Conservation (phyloP, 2,888 invertebrate genomes). For the Drosophila mettleri region DNA sequence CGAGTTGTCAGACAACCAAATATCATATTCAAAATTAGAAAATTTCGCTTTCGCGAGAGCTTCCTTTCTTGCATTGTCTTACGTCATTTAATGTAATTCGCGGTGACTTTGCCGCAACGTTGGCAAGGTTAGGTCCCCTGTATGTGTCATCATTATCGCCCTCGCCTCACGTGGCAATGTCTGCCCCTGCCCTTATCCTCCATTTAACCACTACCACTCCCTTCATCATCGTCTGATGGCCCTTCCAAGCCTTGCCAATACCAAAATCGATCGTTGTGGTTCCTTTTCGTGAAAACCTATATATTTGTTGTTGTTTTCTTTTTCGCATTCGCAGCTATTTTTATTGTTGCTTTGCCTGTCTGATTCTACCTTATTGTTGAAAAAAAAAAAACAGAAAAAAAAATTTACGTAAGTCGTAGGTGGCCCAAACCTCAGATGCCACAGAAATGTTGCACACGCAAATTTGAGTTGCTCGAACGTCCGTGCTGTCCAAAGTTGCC, state of each 20-base stretch:
- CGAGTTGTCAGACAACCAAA: conserved; percentile 13
- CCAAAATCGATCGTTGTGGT: conserved; percentile 76
- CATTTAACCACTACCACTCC: neutral
- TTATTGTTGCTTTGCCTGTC: conserved; percentile 37
- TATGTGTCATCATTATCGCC: conserved; percentile 77
- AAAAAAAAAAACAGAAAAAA: conserved; percentile 38
- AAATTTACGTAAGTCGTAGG: conserved; percentile 67
- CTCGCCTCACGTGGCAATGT: conserved; percentile 51
- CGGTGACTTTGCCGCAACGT: conserved; percentile 53
- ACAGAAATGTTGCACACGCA: conserved; percentile 65
- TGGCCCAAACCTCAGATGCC: conserved; percentile 31
- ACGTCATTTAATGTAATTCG: conserved; percentile 56
- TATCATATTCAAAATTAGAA: conserved; percentile 22
- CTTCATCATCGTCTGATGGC: conserved; percentile 16
- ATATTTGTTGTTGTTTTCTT: conserved; percentile 30
- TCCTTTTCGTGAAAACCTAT: conserved; percentile 66
- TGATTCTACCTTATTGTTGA: conserved; percentile 62
- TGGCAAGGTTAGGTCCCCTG: conserved; percentile 52
- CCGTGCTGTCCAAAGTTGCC: conserved; percentile 59
- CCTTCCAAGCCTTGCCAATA: conserved; percentile 67
- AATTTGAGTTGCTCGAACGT: conserved; percentile 44
- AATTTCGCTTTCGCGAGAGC: conserved; percentile 16
- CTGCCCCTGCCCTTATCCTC: neutral
- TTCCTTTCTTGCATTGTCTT: conserved; percentile 47
- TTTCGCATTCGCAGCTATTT: conserved; percentile 39